These are phyloP conservation scores for Spialia ferax DNA, from an alignment of 2,888 invertebrate genomes.

Conservation along the genomic window DNA sequence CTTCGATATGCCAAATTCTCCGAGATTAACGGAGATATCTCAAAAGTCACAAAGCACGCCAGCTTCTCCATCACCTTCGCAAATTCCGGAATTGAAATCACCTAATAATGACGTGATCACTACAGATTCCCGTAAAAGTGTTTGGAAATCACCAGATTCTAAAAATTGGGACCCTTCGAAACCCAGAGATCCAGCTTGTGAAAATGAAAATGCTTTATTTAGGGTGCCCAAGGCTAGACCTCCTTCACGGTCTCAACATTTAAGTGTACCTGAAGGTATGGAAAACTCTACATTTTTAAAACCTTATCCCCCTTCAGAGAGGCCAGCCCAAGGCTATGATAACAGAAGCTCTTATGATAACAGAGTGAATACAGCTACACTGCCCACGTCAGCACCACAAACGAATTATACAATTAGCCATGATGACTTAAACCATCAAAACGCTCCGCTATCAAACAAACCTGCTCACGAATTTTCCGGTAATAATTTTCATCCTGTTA, in stretches of 20 bases:
- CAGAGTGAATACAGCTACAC: slow-evolving; percentile 57
- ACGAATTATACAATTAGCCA: slow-evolving; percentile 78
- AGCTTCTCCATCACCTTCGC: slow-evolving; percentile 71
- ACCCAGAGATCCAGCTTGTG: slow-evolving; percentile 69
- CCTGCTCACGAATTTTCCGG: slow-evolving; percentile 68
- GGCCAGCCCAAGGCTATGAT: slow-evolving; percentile 77
- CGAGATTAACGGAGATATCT: slow-evolving; percentile 76
- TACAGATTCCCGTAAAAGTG: slow-evolving; percentile 68
- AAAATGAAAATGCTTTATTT: slow-evolving; percentile 86
- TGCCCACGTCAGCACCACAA: slow-evolving; percentile 65
- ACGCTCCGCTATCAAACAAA: slow-evolving; percentile 61
- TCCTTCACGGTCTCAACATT: slow-evolving; percentile 86
- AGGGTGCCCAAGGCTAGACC: slow-evolving; percentile 89
- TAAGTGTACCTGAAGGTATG: slow-evolving; percentile 75
- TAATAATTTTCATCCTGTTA: slow-evolving; percentile 75
- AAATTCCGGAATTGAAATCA: slow-evolving; percentile 73
- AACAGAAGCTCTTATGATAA: slow-evolving; percentile 78
- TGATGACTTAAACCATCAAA: slow-evolving; percentile 67
- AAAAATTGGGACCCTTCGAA: slow-evolving; percentile 78
- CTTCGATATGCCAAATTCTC: slow-evolving; percentile 80
- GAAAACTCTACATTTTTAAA: slow-evolving; percentile 88
- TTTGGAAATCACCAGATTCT: slow-evolving; percentile 81
- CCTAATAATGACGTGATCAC: slow-evolving; percentile 66
- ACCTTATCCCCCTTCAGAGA: slow-evolving; percentile 87
- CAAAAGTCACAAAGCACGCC: slow-evolving; percentile 77